Conservation (phyloP, 1,140 invertebrate species). For the Eumaeus atala region DNA sequence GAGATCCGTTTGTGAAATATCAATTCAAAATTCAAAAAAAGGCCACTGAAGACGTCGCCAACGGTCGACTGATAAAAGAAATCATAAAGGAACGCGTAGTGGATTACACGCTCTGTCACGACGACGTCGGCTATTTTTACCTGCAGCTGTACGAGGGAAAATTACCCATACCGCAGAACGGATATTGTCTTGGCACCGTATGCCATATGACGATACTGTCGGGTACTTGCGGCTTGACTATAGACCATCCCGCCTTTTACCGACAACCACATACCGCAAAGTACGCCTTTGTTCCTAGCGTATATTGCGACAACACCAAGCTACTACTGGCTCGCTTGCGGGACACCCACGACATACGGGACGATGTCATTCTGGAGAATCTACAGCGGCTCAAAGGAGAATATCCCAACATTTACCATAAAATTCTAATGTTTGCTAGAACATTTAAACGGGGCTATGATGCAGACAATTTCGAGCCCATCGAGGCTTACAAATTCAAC, state of each 20-base stretch:
- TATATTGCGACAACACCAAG: conserved; percentile 11
- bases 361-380: too few species aligned
- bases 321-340: conserved; percentile 9
- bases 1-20: conserved; percentile 11
- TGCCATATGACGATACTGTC: conserved; percentile 10
- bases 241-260: conserved; percentile 11
- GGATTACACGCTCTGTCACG: conserved; percentile 13
- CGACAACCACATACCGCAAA: conserved; percentile 9
- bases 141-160: conserved; percentile 13
- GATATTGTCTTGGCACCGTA: conserved; percentile 7
- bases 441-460: not conserved
- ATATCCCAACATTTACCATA: conserved; percentile 4
- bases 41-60: not conserved
- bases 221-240: conserved; percentile 11
- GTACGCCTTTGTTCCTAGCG: conserved; percentile 13
- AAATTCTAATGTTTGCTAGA: conserved; percentile 11
- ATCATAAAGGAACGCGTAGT: conserved; percentile 10
- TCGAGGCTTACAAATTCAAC: too few species aligned
- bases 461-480: too few species aligned
- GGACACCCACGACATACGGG: too few species aligned
- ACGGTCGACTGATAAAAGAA: conserved; percentile 5
- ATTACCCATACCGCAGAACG: conserved; percentile 9
- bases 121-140: conserved; percentile 12
- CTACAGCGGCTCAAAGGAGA: too few species aligned
- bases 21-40: conserved; percentile 6